Base-by-base conservation (phyloP, 2,888 invertebrate species). In the Notodonta ziczac region DNA sequence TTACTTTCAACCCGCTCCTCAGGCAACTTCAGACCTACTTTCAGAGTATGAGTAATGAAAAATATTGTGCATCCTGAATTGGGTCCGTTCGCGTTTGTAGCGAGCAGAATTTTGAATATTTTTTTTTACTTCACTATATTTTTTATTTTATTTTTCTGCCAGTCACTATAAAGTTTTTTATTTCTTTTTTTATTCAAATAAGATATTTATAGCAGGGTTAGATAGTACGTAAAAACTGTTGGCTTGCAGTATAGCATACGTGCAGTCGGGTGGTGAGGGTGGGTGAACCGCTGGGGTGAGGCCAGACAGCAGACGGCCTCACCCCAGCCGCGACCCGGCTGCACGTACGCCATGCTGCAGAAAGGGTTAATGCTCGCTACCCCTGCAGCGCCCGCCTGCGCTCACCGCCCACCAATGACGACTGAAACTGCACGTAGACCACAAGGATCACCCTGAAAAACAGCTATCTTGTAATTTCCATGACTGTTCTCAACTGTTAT, bases 291-390 rank as follows among this genome's bases (percentile, higher is more conserved):
- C 77, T 81, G 91, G 94, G 94, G 91, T 94, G 94, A 91, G 94
- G 94, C 94, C 93, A 94, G 94, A 94, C 94, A 90, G 93, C 91
- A 91, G 94, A 94, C 92, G 94, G 94, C 16, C 51, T 51, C 24
- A 16, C 24, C 51, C 32, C 51, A 32, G 24, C 51, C 32, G 32
- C 24, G 16, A 51, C 51, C 16, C 32, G 16, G 24, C 9, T 51
- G 51, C 51, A 51, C 51, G 32, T 51, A 51, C 24, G n/a, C 46
- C 46, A 46, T 4, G 93, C 95, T 95, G 93, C 91, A 94, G 87
- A 93, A 94, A 85, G 95, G 95, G 86, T 92, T 91, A 91, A 89
- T 85, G 95, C 88, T 81, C 93, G 93, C 93, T 90, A 90, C 93
- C 92, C 93, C 92, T 93, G 93, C 93, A 94, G 85, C 85, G 83